Base-by-base conservation (phyloP, 2,113 vertebrate species). In the Acrocephalus arundinaceus region DNA sequence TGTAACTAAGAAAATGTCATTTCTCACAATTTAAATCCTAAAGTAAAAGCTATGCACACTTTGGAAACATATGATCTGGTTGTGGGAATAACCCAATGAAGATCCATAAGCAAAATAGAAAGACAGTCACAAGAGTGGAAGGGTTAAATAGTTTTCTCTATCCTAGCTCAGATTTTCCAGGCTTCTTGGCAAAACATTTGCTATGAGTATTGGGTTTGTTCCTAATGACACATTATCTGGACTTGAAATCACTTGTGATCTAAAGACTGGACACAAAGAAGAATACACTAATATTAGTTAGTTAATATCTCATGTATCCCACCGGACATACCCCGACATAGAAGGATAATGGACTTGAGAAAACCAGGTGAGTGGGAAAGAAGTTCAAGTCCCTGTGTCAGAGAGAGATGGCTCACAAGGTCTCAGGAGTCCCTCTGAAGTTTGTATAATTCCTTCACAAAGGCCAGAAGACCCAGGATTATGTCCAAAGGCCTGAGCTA, bases 261-360 rank as follows among this genome's bases (percentile, higher is more conserved):
- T 82, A 55, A 27, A 30, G 57, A 71, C 5, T 51, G 10, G 33
- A 24, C 30, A 63, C 41, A 77, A 25, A 46, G 59, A 48, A 23
- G 11, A 55, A 70, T 15, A 33, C 2, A 1, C 48, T 23, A 74
- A 24, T 66, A 63, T 22, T 8, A 28, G 8, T 28, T n/a, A 54
- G 9, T 63, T 77, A 66, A 27, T 62, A 71, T 8, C 8, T 74
- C 52, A 71, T 19, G 11, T 37, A 71, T 67, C 28, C 13, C 13
- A 35, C 5, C 10, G 21, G 23, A n/a, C 31, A 16, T 51, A 23
- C 8, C 20, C 25, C 68, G 30, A 39, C 1, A 0, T 48, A 28
- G 19, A 82, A 57, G 8, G 22, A 15, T 41, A 67, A 67, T 28
- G 30, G 66, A 52, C 15, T 57, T 63, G 9, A 54, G 41, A 86